Conservation (phyloP, 2,113 vertebrate species). For the Microcebus griseorufus region DNA sequence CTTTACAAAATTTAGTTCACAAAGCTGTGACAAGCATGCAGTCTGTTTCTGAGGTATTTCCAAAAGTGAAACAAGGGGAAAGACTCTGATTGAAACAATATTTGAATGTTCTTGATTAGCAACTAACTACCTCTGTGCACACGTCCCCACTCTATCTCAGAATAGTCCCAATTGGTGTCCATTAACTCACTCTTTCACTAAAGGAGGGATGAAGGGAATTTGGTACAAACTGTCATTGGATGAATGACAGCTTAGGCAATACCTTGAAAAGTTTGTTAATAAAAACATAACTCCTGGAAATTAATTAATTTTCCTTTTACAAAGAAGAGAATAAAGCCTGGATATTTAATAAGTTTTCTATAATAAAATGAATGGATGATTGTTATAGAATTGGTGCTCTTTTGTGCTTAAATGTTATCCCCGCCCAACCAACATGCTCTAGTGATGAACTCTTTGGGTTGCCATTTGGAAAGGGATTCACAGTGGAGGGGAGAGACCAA, state of each 20-base stretch:
- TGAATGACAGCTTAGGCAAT: not conserved
- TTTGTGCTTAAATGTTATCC: not conserved
- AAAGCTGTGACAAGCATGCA: not conserved
- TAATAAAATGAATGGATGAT: not conserved
- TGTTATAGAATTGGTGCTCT: not conserved
- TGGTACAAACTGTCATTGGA: not conserved
- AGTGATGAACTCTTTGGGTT: not conserved
- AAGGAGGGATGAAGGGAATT: not conserved
- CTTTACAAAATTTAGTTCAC: not conserved
- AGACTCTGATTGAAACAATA: not conserved
- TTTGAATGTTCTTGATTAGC: not conserved
- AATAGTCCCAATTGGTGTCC: not conserved
- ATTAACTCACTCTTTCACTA: not conserved
- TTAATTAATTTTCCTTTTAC: slow-evolving; percentile 44
- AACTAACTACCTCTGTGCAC: not conserved
- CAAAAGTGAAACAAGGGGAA: not conserved
- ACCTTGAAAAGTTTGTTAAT: not conserved
- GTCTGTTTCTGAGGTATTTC: not conserved
- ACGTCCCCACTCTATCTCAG: not conserved
- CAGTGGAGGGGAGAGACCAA: not conserved
- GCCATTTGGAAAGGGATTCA: not conserved
- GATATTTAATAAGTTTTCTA: not conserved
- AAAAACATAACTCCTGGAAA: slow-evolving; percentile 17
- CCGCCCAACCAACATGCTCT: not conserved
- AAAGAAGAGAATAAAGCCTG: not conserved